Percentiles rank a stretch among this genome's conserved stretches.
Evolutionary conservation across 2,113 vertebrate species (phyloP).

Genomic region (Brachyistius frenatus): DNA sequence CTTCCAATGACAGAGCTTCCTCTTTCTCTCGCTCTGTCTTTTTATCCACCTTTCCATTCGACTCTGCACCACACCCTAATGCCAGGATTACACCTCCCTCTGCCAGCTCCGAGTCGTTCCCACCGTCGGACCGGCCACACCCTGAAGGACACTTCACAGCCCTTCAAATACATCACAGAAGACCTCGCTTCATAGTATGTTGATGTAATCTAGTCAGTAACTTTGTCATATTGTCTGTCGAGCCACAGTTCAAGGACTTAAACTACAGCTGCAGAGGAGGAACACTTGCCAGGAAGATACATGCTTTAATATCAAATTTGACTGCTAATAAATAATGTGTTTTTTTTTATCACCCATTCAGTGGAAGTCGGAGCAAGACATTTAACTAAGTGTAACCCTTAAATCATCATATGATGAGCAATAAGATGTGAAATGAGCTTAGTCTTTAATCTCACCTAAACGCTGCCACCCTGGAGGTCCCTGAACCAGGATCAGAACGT

Average conservation of each 20-base stretch:
- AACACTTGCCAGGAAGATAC: no score
- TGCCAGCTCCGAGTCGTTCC: constrained; percentile 62
- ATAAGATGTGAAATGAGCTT: background rate
- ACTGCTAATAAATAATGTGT: no score
- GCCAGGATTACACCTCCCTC: constrained; percentile 59
- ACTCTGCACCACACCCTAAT: constrained; percentile 33
- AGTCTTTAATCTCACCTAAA: no score
- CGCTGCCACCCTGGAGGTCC: no score
- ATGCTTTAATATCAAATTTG: no score
- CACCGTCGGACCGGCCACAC: constrained; percentile 53
- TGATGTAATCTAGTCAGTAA: background rate
- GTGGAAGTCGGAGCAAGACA: no score
- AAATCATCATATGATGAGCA: background rate
- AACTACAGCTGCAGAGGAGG: no score
- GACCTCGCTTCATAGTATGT: background rate
- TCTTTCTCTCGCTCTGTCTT: constrained; percentile 17
- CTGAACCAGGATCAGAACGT: no score
- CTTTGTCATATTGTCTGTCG: no score
- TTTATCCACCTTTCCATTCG: constrained; percentile 70
- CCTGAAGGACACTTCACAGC: constrained; percentile 45
- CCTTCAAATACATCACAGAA: background rate
- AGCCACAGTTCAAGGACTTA: no score
- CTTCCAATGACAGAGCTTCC: constrained; percentile 42
- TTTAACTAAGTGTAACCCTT: no score
- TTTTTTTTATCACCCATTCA: no score